Percentiles rank a stretch among this genome's conserved stretches.
phyloP scores from a whole-genome alignment of 2,113 vertebrate species.

The Oenanthe oenanthe region DNA sequence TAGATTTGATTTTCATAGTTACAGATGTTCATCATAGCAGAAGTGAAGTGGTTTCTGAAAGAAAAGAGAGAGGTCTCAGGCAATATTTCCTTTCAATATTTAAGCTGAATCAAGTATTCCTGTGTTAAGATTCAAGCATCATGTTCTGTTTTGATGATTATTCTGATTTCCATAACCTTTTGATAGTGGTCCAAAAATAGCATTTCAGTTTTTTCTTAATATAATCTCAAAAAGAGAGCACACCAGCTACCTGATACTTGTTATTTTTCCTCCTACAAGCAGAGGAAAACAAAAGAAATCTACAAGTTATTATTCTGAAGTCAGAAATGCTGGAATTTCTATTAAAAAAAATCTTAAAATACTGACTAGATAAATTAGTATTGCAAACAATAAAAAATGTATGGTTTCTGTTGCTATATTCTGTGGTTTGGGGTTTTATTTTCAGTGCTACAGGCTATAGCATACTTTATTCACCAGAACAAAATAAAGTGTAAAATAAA shows the following conservation, averaged over 20 bases:
- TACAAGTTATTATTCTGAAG: neutral
- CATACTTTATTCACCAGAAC: neutral
- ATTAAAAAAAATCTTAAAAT: neutral
- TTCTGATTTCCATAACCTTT: neutral
- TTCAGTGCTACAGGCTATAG: neutral
- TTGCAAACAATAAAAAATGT: neutral
- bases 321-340: neutral
- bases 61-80: neutral
- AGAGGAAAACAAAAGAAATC: neutral
- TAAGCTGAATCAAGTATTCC: neutral
- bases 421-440: neutral
- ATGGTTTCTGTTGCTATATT: neutral
- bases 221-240: neutral
- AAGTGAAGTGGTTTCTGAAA: neutral
- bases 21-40: neutral
- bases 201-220: neutral
- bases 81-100: neutral
- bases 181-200: neutral
- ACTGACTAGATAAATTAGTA: neutral
- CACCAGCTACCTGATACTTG: neutral
- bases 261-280: neutral
- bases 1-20: neutral
- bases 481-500: neutral
- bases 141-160: neutral
- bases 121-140: neutral